Conservation (phyloP, 2,797 vertebrate species). For the Scolopax bukidnonensis region DNA sequence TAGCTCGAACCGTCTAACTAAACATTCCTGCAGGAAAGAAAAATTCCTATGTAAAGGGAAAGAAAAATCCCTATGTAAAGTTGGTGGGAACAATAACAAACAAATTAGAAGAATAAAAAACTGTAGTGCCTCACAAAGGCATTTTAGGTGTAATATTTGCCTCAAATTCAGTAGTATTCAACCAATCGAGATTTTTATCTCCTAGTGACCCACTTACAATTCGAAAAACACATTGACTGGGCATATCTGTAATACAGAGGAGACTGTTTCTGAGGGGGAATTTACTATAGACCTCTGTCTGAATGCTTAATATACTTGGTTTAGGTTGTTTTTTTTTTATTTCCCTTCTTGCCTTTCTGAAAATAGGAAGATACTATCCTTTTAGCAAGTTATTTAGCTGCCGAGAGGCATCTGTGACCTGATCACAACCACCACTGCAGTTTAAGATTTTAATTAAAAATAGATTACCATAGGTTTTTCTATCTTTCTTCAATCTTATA, state of each 20-base stretch:
- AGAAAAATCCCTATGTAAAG: background rate
- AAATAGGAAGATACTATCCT: background rate
- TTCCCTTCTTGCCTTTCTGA: background rate
- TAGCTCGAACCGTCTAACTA: background rate
- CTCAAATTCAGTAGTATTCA: background rate
- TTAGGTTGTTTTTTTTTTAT: background rate
- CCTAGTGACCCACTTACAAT: background rate
- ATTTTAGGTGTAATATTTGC: background rate
- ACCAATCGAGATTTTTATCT: background rate
- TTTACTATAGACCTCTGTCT: background rate
- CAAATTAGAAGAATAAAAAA: background rate
- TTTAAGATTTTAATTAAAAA: conserved; percentile 15
- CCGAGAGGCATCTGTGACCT: conserved; percentile 1
- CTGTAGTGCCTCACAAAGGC: accelerated
- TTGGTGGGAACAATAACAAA: background rate
- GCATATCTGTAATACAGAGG: background rate
- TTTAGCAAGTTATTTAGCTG: background rate
- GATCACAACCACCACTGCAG: background rate
- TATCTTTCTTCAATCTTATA: background rate
- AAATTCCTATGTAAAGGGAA: background rate
- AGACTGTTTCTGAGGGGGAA: background rate
- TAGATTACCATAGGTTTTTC: background rate
- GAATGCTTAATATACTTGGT: background rate
- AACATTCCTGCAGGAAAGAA: background rate
- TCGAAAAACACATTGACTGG: background rate